Base-by-base conservation (phyloP, 2,113 vertebrate genomes). In the Oryzias woworae region DNA sequence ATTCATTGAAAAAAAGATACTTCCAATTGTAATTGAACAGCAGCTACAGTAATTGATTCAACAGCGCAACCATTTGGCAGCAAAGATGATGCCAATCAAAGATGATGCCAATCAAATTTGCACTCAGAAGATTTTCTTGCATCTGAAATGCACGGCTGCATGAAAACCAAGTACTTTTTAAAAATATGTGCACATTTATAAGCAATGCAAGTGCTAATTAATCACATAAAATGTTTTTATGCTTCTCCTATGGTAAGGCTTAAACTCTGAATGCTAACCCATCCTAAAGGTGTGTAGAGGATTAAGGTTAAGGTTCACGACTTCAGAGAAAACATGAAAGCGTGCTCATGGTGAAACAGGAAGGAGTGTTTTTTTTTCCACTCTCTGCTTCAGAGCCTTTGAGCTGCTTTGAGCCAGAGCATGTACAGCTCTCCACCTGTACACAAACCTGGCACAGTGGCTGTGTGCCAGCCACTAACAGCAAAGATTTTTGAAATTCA, bases 331-430 rank as follows among this genome's bases (percentile, higher is more conserved):
- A 26, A 24, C 18, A 49, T 0, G 4, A 26, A 5, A n/a, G 53
- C 20, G 57, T 60, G 54, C 18, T 62, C 52, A 65, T 36, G 43
- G 14, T 53, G 41, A 65, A 53, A 64, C 41, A 69, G 48, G 42
- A 67, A 58, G 8, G 47, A 47, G 43, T 23, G 13, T 49, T 36
- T 36, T 36, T 36, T 36, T 36, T 36, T 36, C 3, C 26, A 53
- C 23, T 51, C 45, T 36, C 5, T 65, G 60, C 22, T 43, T 24
- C 41, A 53, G 57, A 52, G 24, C 13, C 6, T 7, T 45, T 24
- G 53, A 55, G 56, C 26, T 24, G 28, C 31, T 66, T 45, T 13
- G 18, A 47, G 50, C 49, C 24, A 16, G 49, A 47, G 26, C 56
- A 42, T 46, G 28, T 42, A 54, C 17, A n/a, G 23, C 44, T 44